These are phyloP conservation scores for Margarornis squamiger DNA, from an alignment of 2,797 vertebrate species.

Conservation along the genomic window DNA sequence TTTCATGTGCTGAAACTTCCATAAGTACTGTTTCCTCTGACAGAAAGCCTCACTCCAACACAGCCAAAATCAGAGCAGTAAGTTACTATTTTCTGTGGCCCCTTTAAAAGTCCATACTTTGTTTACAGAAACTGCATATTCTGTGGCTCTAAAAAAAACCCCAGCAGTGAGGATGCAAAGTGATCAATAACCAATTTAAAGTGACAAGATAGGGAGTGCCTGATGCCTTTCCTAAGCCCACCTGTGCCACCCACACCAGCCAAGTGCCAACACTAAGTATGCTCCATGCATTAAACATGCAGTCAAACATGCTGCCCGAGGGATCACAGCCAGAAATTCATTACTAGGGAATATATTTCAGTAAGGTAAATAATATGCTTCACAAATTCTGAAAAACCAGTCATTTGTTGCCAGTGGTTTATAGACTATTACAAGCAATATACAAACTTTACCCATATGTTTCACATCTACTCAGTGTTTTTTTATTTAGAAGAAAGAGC, in stretches of 20 bases:
- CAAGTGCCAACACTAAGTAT: background rate
- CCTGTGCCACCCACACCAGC: background rate
- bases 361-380: background rate
- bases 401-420: background rate
- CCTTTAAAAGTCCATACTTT: background rate
- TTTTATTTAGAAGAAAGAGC: background rate
- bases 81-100: background rate
- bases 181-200: background rate
- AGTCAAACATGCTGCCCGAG: background rate
- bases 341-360: background rate
- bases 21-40: background rate
- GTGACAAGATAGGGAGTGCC: background rate
- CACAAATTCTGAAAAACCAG: background rate
- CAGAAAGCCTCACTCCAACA: background rate
- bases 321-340: background rate
- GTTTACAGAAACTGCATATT: background rate
- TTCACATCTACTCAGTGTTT: background rate
- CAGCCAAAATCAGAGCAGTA: background rate
- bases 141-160: background rate
- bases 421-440: background rate
- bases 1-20: background rate
- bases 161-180: background rate
- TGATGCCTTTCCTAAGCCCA: background rate
- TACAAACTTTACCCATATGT: background rate
- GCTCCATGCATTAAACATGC: background rate